Base-by-base conservation (phyloP, 2,888 invertebrate genomes). In the Hirtodrosophila duncani region DNA sequence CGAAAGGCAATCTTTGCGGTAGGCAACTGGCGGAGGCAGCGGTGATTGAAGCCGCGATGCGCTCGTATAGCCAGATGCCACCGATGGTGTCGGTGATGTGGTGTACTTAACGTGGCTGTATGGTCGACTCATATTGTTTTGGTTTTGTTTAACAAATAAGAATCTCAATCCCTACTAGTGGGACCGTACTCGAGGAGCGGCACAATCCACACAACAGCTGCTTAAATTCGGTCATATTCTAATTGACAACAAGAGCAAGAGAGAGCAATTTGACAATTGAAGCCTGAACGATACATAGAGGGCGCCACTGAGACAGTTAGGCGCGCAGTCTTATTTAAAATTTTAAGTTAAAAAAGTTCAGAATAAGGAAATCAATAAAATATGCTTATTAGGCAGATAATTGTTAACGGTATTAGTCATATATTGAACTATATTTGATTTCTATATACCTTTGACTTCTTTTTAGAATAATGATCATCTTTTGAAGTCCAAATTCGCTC, bases 1-100 rank as follows among this genome's bases (percentile, higher is more conserved):
- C 49, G 94, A 93, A 78, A 93, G 92, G 72, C 92, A 92, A 68
- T 92, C 91, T 33, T 90, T 89, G 75, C 92, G 91, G 80, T 89
- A 89, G 79, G 90, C 91, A 11, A 89, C 90, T 16, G 93, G 93
- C 10, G 91, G 90, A 46, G 93, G 93, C 55, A 93, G 83, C 3
- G 92, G 91, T 50, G 91, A 91, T 5, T 90, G 89, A 67, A 89
- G 89, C 56, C 91, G 87, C 1, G 91, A 89, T 11, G 83, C 67
- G 2, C 78, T 70, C 14, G 74, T 64, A 36, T 82, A 84, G 24
- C 81, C 84, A 1, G 83, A 82, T 43, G 72, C 80, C 56, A 80
- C 81, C 16, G 81, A 77, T n/a, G 81, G 75, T 30, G 75, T 81
- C 11, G 75, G 75, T 17, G 75, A 75, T 49, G 81, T 71, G 6